Base-by-base conservation (phyloP, 2,113 vertebrate species). In the Pseudorhombus dupliciocellatus region DNA sequence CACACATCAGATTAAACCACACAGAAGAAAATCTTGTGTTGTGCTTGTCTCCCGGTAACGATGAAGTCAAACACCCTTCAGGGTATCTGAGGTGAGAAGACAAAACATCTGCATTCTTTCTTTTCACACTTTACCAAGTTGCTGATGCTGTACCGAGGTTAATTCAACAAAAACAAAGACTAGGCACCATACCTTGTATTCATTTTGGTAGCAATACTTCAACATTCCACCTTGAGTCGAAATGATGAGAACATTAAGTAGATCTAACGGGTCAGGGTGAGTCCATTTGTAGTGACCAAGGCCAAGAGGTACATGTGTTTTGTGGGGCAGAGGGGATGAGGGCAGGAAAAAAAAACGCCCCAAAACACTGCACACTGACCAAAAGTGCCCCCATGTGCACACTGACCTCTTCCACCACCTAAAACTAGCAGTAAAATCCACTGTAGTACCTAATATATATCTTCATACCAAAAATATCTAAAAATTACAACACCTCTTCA, bases 401-500 rank as follows among this genome's bases (percentile, higher is more conserved):
- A 54, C 14, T 2, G 64, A 79, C 76, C 87, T 84, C 77, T 79
- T 88, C 67, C 84, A 80, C 55, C 75, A 73, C 66, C 79, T 86
- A 77, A 63, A 86, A 84, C 81, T 78, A 90, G 34, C 72, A 82
- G 75, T 83, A 66, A 84, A 88, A 83, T 82, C 80, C 86, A 83
- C 74, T 87, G 87, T 82, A 90, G 92, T 93, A 93, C 91, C 93
- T 81, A 88, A 88, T 86, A 89, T 87, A 90, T 77, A 92, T 88
- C 83, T 93, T 87, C 83, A 91, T 91, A 90, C 69, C 78, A 90
- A 86, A 88, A 89, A 75, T 62, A 84, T 81, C 80, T 79, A 84
- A 87, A 50, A 79, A 84, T 82, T 84, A 84, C 68, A 87, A 85
- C 77, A 88, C 73, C 81, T 84, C 73, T 66, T 82, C 77, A 63